Conservation (phyloP, 2,888 invertebrate genomes). For the Drosophila quinaria region DNA sequence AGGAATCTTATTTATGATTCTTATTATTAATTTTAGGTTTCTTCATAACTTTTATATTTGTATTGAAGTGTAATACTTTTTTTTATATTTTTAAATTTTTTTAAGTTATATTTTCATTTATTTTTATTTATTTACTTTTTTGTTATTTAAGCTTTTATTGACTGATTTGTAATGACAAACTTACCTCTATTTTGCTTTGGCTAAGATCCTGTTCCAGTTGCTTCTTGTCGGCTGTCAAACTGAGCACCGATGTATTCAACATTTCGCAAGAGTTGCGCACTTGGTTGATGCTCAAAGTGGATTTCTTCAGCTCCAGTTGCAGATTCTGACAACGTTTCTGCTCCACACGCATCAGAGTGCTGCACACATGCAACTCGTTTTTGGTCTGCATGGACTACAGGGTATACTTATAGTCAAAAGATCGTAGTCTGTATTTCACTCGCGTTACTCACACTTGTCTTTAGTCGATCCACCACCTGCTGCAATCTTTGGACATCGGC, state of each 20-base stretch:
- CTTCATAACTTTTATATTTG: too few relatives aligned
- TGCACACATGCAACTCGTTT: slow-evolving; percentile 78
- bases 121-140: too few relatives aligned
- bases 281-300: slow-evolving; percentile 58
- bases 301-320: slow-evolving; percentile 66
- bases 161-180: not conserved
- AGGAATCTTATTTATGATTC: too few relatives aligned
- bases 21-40: too few relatives aligned
- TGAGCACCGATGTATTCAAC: slow-evolving; percentile 62
- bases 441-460: slow-evolving; percentile 62
- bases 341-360: slow-evolving; percentile 79
- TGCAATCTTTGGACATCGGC: slow-evolving; percentile 73
- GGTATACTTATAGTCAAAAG: not conserved
- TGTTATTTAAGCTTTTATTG: too few relatives aligned
- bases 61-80: too few relatives aligned
- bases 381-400: slow-evolving; percentile 70
- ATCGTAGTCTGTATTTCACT: rapidly evolving
- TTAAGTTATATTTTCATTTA: too few relatives aligned
- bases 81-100: too few relatives aligned
- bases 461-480: slow-evolving; percentile 60
- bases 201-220: slow-evolving; percentile 63
- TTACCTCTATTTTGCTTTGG: slow-evolving; percentile 35
- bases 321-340: slow-evolving; percentile 81
- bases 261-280: slow-evolving; percentile 66
- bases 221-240: slow-evolving; percentile 64